Percentiles rank a stretch among this genome's conserved stretches.
phyloP scores from a whole-genome alignment of 2,113 vertebrate species.

The Mesocricetus auratus region DNA sequence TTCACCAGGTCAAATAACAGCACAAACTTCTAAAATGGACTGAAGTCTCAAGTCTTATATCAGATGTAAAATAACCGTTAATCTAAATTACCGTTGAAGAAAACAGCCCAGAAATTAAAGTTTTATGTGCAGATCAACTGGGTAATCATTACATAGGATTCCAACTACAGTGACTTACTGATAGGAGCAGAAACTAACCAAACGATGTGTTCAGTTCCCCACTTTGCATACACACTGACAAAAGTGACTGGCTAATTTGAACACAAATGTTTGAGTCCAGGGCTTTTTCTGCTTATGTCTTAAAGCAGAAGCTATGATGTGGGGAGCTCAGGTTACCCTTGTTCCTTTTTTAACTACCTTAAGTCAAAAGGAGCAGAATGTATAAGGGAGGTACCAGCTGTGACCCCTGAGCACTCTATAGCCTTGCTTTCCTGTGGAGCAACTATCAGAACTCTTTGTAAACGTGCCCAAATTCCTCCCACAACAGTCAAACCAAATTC shows the following conservation, averaged over 20 bases:
- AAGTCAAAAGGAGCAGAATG: not conserved
- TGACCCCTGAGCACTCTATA: not conserved
- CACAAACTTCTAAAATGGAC: not conserved
- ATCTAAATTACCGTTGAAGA: conserved; percentile 4
- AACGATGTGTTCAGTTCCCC: not conserved
- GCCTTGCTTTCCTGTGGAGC: not conserved
- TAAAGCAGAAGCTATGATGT: not conserved
- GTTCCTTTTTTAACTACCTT: not conserved
- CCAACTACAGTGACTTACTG: not conserved
- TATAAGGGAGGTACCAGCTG: too few species aligned
- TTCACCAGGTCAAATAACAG: not conserved
- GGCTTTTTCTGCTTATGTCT: not conserved
- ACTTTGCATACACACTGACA: not conserved
- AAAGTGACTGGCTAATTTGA: not conserved
- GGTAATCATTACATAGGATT: not conserved
- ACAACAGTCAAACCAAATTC: not conserved
- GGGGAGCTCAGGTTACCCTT: not conserved
- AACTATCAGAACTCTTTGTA: not conserved
- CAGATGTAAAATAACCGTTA: not conserved
- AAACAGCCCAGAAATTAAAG: not conserved
- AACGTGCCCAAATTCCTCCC: not conserved
- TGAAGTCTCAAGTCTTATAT: not conserved
- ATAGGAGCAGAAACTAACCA: not conserved
- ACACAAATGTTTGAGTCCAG: not conserved
- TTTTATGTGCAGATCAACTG: not conserved